These are phyloP conservation scores for Euura lappo DNA, from an alignment of 1,140 invertebrate genomes.

Conservation along the genomic window DNA sequence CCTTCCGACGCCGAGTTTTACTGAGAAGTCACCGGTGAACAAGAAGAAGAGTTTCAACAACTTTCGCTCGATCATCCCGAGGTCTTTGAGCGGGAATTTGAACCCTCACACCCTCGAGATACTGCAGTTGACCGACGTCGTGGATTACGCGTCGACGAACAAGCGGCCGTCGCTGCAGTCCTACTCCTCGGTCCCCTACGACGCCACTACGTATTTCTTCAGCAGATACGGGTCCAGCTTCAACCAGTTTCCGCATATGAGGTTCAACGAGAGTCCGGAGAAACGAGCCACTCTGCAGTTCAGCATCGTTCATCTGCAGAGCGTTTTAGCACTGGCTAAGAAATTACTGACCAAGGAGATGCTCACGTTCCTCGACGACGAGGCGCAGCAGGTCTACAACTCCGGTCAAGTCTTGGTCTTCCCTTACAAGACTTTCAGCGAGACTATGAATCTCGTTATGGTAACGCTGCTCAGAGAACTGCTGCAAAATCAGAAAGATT, in stretches of 20 bases:
- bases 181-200: conserved; percentile 73
- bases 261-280: conserved; percentile 71
- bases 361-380: conserved; percentile 80
- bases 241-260: conserved; percentile 83
- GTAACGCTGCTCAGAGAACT: conserved; percentile 91
- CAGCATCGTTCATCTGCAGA: conserved; percentile 77
- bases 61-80: conserved; percentile 86
- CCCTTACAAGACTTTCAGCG: conserved; percentile 91
- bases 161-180: conserved; percentile 65
- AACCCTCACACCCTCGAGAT: conserved; percentile 62
- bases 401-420: conserved; percentile 71
- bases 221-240: conserved; percentile 93
- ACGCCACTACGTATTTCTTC: conserved; percentile 87
- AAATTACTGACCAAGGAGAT: conserved; percentile 88
- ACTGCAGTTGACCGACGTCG: conserved; percentile 53
- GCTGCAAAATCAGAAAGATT: conserved; percentile 86
- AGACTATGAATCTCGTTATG: conserved; percentile 92
- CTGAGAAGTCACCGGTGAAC: conserved; percentile 43
- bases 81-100: conserved; percentile 87
- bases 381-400: conserved; percentile 71
- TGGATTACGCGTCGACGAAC: conserved; percentile 44
- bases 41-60: conserved; percentile 71
- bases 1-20: conserved; percentile 55
- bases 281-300: conserved; percentile 70
- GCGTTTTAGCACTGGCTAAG: conserved; percentile 81